Evolutionary conservation across 37 sponge, comb jelly and placozoan genomes (phyloP).

Genomic region (Chondrilla cf. caribensis): DNA sequence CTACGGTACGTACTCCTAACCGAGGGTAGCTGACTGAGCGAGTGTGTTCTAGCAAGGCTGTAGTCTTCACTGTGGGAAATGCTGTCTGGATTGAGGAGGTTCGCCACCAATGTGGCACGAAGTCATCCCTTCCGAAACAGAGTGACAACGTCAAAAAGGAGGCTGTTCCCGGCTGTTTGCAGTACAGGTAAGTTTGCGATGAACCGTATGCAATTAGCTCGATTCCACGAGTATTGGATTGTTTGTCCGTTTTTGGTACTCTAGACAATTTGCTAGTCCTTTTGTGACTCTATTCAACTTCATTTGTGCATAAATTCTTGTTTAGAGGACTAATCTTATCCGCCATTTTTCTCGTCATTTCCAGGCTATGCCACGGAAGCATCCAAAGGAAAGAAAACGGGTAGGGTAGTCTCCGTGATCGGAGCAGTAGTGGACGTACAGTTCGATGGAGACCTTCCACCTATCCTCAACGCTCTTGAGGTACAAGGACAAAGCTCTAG

Average conservation of each 20-base stretch:
- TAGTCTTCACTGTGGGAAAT: background rate
- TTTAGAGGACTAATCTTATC: too few relatives aligned
- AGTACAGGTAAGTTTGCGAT: background rate
- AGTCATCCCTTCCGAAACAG: background rate
- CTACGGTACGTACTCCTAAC: background rate
- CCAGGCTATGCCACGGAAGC: slow-evolving; percentile 26
- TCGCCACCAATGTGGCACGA: background rate
- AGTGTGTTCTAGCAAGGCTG: background rate
- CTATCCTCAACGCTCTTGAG: slow-evolving; percentile 95
- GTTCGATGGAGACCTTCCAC: slow-evolving; percentile 96
- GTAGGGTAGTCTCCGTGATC: slow-evolving; percentile 93
- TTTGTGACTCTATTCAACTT: too few relatives aligned
- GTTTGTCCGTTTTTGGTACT: too few relatives aligned
- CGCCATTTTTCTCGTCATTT: slow-evolving; percentile 14
- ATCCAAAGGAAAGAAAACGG: slow-evolving; percentile 33
- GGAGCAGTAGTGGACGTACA: slow-evolving; percentile 99
- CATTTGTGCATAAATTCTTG: too few relatives aligned
- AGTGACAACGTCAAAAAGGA: background rate
- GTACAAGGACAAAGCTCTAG: slow-evolving; percentile 73
- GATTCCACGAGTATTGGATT: too few relatives aligned
- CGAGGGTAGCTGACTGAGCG: background rate
- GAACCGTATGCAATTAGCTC: too few relatives aligned
- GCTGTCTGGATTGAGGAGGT: background rate
- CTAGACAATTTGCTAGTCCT: too few relatives aligned
- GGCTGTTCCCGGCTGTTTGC: background rate